Base-by-base conservation (phyloP, 2,888 invertebrate species). In the Tenodera sinensis region DNA sequence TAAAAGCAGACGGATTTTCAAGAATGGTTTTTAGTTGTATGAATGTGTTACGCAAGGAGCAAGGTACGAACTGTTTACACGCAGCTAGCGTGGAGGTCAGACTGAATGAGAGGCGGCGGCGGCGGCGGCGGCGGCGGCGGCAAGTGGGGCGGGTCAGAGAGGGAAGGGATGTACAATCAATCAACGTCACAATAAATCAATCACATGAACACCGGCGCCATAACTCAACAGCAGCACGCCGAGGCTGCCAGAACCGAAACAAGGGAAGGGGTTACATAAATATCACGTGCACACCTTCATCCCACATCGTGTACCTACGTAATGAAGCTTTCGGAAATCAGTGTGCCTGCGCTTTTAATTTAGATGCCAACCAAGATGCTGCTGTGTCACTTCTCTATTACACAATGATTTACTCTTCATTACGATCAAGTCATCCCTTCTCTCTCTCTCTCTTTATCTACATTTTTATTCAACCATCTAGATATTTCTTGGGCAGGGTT, bases 141-240 rank as follows among this genome's bases (percentile, higher is more conserved):
- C 54, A 54, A 54, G 88, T 12, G 83, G 85, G 84, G 82, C 81
- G 84, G 88, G 84, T 88, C 88, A 88, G 81, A 84, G 34, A 84
- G 34, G 34, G 34, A 27, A 54, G 83, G 88, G 85, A 90, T 90
- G 89, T 89, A 89, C 91, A 91, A 93, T 93, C 93, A 92, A 92
- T 93, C 93, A 93, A 92, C 92, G 93, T 93, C 93, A 91, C 92
- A 92, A 93, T 93, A 93, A 93, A 93, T 93, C 93, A 93, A 92
- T 93, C 92, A 92, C 91, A 91, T 84, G 85, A 89, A 88, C 89
- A 89, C 88, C 84, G 88, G 88, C 84, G 88, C 89, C 88, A 88
- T 89, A 88, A 88, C 87, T 89, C 89, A 89, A 82, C 28, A 87
- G 83, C 87, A 86, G 86, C 81, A 54, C 42, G 88, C 83, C n/a